These are phyloP conservation scores for Trachelus stipa DNA, from an alignment of 2,888 invertebrate species.

Conservation along the genomic window DNA sequence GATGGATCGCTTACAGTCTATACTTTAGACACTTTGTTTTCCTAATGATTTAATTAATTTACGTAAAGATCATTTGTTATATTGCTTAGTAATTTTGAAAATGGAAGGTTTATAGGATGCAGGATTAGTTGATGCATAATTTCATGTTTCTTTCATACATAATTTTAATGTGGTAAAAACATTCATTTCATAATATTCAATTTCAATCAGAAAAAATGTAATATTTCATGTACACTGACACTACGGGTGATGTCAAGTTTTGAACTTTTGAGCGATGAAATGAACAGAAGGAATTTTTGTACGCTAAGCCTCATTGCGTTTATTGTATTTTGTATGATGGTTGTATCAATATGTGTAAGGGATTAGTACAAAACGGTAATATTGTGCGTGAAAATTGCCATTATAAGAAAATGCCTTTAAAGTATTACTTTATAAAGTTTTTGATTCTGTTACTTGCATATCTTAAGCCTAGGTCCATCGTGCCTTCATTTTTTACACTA, in stretches of 20 bases:
- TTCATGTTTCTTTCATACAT: not conserved
- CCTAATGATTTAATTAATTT: too few relatives aligned
- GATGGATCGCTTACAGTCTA: too few relatives aligned
- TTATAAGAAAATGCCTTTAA: not conserved
- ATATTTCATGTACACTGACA: not conserved
- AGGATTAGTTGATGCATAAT: not conserved
- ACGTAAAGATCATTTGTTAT: not conserved
- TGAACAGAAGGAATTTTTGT: not conserved
- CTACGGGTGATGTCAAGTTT: not conserved
- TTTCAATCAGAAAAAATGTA: not conserved
- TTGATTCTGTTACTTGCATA: constrained; percentile 6
- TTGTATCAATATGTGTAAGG: not conserved
- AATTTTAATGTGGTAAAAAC: not conserved
- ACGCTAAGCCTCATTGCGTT: not conserved
- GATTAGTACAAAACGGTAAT: not conserved
- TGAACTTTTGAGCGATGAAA: not conserved
- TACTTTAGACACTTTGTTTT: too few relatives aligned
- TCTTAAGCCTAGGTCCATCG: constrained; percentile 15
- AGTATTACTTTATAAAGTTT: constrained; percentile 12
- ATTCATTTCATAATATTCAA: not conserved
- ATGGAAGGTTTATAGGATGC: not conserved
- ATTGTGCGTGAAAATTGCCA: not conserved
- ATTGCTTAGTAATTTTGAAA: not conserved
- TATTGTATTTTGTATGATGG: not conserved
- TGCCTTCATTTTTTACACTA: constrained; percentile 20